A percentile compares a stretch with the other conserved stretches of the same genome.
These are phyloP conservation scores for Lophotriccus pileatus DNA, from an alignment of 2,797 vertebrate species.

Conservation along the genomic window DNA sequence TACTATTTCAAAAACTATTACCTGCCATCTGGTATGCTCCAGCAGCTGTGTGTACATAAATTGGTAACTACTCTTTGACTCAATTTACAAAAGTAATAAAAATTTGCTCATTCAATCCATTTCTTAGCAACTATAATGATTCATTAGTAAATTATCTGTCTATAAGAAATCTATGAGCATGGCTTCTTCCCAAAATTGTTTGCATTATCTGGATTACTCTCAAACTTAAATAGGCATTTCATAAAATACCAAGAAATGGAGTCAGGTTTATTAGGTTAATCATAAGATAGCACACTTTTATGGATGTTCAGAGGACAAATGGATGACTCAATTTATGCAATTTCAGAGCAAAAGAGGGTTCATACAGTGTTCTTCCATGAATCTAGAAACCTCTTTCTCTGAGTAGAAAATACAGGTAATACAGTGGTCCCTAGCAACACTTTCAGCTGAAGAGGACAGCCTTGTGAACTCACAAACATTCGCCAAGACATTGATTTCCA, in stretches of 20 bases:
- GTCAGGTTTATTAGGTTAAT: background rate
- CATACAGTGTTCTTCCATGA: background rate
- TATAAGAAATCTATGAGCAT: background rate
- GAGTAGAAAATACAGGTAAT: background rate
- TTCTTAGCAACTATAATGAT: conserved; percentile 21
- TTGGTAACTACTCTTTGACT: background rate
- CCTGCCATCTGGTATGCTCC: background rate
- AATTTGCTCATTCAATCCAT: background rate
- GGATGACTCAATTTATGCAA: background rate
- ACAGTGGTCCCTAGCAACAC: background rate
- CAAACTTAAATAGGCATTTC: background rate
- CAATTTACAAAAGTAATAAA: background rate
- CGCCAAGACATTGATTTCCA: background rate
- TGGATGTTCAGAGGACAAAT: background rate
- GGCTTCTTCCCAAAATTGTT: background rate
- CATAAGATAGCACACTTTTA: background rate
- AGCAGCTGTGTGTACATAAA: background rate
- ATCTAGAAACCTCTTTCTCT: background rate
- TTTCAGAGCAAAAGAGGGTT: background rate
- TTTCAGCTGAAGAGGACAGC: background rate
- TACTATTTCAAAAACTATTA: background rate
- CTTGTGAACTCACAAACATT: background rate
- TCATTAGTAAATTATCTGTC: background rate
- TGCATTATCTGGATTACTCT: background rate
- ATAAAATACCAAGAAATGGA: background rate